Percentiles rank a stretch among this genome's conserved stretches.
Evolutionary conservation across 2,888 invertebrate species (phyloP).

Genomic region (Bursaphelenchus okinawaensis): DNA sequence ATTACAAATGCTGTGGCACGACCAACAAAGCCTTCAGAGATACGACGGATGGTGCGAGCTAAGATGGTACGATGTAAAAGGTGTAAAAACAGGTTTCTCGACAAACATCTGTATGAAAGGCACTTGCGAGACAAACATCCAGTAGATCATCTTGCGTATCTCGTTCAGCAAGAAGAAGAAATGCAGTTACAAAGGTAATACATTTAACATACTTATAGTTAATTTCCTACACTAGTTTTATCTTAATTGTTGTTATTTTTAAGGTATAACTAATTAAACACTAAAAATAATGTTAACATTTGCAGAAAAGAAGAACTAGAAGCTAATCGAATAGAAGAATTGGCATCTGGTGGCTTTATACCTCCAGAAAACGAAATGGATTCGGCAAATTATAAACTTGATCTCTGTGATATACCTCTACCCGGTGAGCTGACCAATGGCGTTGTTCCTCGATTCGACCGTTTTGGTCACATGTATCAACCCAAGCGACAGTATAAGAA

Average conservation of each 20-base stretch:
- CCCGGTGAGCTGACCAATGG: slow-evolving; percentile 51
- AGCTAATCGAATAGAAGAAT: slow-evolving; percentile 49
- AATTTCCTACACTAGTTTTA: too few species aligned
- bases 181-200: slow-evolving; percentile 39
- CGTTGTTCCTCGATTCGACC: slow-evolving; percentile 47
- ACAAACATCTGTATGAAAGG: slow-evolving; percentile 49
- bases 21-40: slow-evolving; percentile 46
- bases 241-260: too few species aligned
- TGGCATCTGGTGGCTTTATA: slow-evolving; percentile 56
- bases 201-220: neutral
- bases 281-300: too few species aligned
- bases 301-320: slow-evolving; percentile 47
- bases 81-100: slow-evolving; percentile 56
- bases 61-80: slow-evolving; percentile 56
- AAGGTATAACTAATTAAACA: too few species aligned
- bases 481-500: slow-evolving; percentile 51
- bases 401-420: slow-evolving; percentile 42
- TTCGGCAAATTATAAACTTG: slow-evolving; percentile 30
- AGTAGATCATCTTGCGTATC: slow-evolving; percentile 46
- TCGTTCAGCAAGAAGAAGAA: slow-evolving; percentile 53
- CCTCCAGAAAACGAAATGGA: slow-evolving; percentile 54
- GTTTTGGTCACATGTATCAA: slow-evolving; percentile 40
- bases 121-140: slow-evolving; percentile 54
- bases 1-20: slow-evolving; percentile 32
- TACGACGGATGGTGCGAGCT: slow-evolving; percentile 43